These are phyloP conservation scores for Rhodophaea formosa DNA, from an alignment of 2,888 invertebrate genomes.

Conservation along the genomic window DNA sequence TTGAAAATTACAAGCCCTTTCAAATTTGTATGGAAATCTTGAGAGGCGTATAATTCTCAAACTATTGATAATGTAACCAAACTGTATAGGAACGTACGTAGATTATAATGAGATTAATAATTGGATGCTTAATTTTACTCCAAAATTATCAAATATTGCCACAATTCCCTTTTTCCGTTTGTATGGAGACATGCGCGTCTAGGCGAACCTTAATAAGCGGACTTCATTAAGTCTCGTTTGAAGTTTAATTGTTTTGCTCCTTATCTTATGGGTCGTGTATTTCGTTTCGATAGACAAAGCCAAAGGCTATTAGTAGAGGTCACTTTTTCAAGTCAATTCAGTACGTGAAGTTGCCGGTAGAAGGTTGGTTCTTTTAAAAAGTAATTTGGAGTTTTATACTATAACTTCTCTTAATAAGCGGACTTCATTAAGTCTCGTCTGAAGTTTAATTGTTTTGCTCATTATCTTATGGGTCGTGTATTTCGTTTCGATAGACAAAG, in stretches of 20 bases:
- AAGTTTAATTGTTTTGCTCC: constrained; percentile 1
- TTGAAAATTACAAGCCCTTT: too few relatives aligned
- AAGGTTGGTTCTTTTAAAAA: not conserved
- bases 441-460: constrained; percentile 1
- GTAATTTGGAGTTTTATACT: constrained; percentile 2
- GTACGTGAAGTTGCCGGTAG: constrained; percentile 24
- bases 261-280: not conserved
- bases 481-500: too few relatives aligned
- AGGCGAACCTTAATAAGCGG: constrained; percentile 1
- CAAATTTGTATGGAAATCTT: too few relatives aligned
- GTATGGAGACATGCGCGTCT: too few relatives aligned
- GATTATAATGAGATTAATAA: too few relatives aligned
- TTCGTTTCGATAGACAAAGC: too few relatives aligned
- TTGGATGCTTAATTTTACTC: too few relatives aligned
- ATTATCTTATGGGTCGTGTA: not conserved
- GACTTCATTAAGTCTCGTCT: not conserved
- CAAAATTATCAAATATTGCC: too few relatives aligned
- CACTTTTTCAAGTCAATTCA: constrained; percentile 53
- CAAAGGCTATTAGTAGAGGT: too few relatives aligned
- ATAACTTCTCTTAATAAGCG: not conserved
- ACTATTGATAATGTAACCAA: too few relatives aligned
- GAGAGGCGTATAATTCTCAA: too few relatives aligned
- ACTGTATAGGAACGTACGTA: too few relatives aligned
- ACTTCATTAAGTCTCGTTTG: not conserved
- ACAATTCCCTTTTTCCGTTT: not conserved